A percentile compares a stretch with the other conserved stretches of the same genome.
Evolutionary conservation across 2,888 invertebrate species (phyloP).

Genomic region (Tetranychus truncatus): DNA sequence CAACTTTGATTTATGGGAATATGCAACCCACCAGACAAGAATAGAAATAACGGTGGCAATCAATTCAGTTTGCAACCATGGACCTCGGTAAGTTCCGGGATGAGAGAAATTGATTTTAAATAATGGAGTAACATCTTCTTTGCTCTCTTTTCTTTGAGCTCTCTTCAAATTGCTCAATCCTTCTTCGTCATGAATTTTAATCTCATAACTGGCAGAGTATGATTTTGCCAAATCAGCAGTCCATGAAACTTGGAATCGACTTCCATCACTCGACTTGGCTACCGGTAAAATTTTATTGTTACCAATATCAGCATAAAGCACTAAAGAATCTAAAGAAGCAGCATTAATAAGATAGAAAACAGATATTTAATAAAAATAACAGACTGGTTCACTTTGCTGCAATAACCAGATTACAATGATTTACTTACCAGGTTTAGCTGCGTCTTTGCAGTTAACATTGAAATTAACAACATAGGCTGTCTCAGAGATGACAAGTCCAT

Average conservation of each 20-base stretch:
- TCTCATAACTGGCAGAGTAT: conserved; percentile 55
- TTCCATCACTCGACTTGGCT: conserved; percentile 1
- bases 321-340: neutral
- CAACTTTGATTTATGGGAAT: conserved; percentile 61
- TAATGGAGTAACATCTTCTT: conserved; percentile 10
- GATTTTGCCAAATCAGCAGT: conserved; percentile 67
- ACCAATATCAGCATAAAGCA: conserved; percentile 6
- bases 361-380: neutral
- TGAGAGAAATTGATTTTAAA: conserved; percentile 14
- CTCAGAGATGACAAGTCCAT: conserved; percentile 71
- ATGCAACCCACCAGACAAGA: conserved; percentile 64
- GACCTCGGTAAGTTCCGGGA: conserved; percentile 62
- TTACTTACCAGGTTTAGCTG: conserved; percentile 22
- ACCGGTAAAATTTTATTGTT: neutral
- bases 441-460: conserved; percentile 50
- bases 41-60: conserved; percentile 61
- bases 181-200: conserved; percentile 76
- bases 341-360: neutral
- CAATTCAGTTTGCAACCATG: conserved; percentile 77
- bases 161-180: conserved; percentile 46
- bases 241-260: conserved; percentile 61
- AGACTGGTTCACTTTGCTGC: neutral
- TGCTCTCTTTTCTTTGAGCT: conserved; percentile 10
- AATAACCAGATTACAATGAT: neutral
- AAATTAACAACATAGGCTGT: conserved; percentile 84